Evolutionary conservation across 2,113 vertebrate genomes (phyloP), one percentile per base, ranked within the genome.

Genomic region (Labrus mixtus): DNA sequence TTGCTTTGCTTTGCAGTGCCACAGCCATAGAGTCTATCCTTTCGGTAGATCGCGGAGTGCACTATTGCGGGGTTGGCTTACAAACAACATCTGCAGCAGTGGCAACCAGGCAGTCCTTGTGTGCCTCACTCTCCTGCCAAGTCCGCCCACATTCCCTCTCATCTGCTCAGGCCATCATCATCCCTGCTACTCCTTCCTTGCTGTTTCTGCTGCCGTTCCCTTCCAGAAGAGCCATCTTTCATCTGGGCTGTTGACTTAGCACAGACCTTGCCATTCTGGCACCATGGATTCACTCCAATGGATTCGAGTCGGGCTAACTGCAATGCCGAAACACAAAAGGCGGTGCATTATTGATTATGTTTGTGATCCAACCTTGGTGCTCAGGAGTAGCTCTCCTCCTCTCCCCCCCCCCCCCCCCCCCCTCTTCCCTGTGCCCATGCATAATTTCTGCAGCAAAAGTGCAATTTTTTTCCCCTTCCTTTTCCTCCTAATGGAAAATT

Each of bases 11-110:
- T 55, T 55, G 20, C 41, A 33, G 20, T 66, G 62, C 61, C 61
- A 75, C 62, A 41, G 73, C 76, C 51, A n/a, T 6, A 23, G 22
- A 61, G 41, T 60, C 43, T 3, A 12, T 45, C 45, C 46, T 68
- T 68, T 61, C 56, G 41, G 67, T 62, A 76, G 61, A 74, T 70
- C 76, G 66, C 22, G 29, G 48, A 83, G 77, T 77, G 73, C 78
- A 79, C 59, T 37, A 50, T 61, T 74, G 76, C 68, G 68, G 70
- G 64, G 84, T 70, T 70, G 77, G 57, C 58, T 75, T 58, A 83
- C 67, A 86, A 92, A 92, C 86, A 89, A 78, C 88, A 91, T 92
- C 86, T 90, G 89, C 79, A 84, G 80, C 83, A 71, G 73, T 20
- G 59, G 83, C 76, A 53, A 58, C 63, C 54, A 36, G 68, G 68